Percentiles rank a stretch among this genome's conserved stretches.
These are phyloP conservation scores for Diplolepis rosae DNA, from an alignment of 2,888 invertebrate species.

Conservation along the genomic window DNA sequence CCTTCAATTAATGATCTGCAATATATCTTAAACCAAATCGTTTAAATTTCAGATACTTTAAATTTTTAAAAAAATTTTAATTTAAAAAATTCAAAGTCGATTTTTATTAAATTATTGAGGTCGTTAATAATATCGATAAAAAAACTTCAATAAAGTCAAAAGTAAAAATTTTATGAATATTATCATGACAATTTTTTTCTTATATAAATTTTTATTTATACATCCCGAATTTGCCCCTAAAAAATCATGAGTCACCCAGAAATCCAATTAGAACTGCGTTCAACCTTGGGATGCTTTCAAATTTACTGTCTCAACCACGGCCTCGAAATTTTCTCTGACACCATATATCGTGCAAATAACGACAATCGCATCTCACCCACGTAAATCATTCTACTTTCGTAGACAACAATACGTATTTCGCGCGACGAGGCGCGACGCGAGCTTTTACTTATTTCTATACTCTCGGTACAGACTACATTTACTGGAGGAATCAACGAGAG, in stretches of 20 bases:
- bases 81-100: not conserved
- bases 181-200: too few relatives aligned
- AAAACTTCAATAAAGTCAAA: too few relatives aligned
- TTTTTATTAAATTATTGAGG: not conserved
- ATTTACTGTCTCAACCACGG: not conserved
- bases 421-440: not conserved
- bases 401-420: slow-evolving; percentile 30
- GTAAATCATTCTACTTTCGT: slow-evolving; percentile 25
- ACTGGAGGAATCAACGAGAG: slow-evolving; percentile 9
- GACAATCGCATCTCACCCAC: slow-evolving; percentile 23
- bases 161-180: too few relatives aligned
- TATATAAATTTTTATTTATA: too few relatives aligned
- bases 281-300: not conserved
- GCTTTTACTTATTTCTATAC: not conserved
- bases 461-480: too few relatives aligned
- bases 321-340: not conserved
- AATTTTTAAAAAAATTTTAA: slow-evolving; percentile 3
- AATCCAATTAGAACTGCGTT: too few relatives aligned
- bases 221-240: too few relatives aligned
- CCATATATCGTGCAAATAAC: slow-evolving; percentile 9
- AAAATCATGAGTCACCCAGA: too few relatives aligned
- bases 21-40: too few relatives aligned
- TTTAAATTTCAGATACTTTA: not conserved
- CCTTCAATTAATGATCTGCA: too few relatives aligned
- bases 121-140: too few relatives aligned